Evolutionary conservation across 2,113 vertebrate genomes (phyloP).

Genomic region (Pyrgilauda ruficollis): DNA sequence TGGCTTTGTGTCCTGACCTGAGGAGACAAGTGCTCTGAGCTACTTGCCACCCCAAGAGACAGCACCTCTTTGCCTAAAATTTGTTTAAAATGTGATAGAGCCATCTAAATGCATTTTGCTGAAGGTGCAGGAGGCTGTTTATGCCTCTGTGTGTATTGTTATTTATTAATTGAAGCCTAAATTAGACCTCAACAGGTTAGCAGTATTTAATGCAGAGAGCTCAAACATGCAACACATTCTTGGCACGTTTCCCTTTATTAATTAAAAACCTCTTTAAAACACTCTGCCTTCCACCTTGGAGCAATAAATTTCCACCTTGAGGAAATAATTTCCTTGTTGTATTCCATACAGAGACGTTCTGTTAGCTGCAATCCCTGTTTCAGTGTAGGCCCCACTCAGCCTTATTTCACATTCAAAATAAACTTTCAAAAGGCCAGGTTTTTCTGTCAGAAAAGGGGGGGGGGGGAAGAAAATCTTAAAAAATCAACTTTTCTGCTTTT

Average conservation of each 20-base stretch:
- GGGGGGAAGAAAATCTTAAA: fast-evolving
- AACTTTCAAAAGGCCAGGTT: constrained; percentile 3
- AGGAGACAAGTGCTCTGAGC: not conserved
- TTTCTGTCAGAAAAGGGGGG: not conserved
- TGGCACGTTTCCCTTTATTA: constrained; percentile 56
- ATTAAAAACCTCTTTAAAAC: constrained; percentile 69
- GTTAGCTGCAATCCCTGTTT: constrained; percentile 4
- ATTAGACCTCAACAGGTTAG: constrained; percentile 33
- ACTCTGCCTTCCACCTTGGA: constrained; percentile 50
- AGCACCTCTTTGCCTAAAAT: not conserved
- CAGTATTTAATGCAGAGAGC: constrained; percentile 31
- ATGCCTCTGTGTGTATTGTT: not conserved
- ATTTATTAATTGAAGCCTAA: constrained; percentile 46
- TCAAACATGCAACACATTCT: constrained; percentile 44
- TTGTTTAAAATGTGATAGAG: not conserved
- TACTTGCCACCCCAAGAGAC: not conserved
- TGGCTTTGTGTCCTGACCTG: not conserved
- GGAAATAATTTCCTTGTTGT: constrained; percentile 67
- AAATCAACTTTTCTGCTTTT: not conserved
- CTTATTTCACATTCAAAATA: constrained; percentile 43
- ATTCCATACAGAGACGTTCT: constrained; percentile 63
- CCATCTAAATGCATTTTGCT: not conserved
- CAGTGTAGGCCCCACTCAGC: constrained; percentile 11
- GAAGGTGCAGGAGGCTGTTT: not conserved
- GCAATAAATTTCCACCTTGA: constrained; percentile 62